A percentile compares a stretch with the other conserved stretches of the same genome.
Conservation (phyloP, 2,113 vertebrate genomes). For the Heteronetta atricapilla region DNA sequence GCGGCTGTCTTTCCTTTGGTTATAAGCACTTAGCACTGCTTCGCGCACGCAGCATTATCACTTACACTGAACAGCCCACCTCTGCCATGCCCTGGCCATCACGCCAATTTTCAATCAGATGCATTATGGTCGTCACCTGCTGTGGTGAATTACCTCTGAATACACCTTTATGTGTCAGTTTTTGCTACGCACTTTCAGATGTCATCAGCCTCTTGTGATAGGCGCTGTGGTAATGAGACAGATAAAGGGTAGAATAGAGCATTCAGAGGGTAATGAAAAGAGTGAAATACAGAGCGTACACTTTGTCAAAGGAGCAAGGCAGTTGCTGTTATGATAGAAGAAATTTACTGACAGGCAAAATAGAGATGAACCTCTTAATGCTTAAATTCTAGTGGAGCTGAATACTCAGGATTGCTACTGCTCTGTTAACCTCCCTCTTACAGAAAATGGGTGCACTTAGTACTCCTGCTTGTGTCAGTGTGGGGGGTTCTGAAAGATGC, state of each 20-base stretch:
- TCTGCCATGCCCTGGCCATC: not conserved
- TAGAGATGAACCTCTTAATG: not conserved
- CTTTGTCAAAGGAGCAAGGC: not conserved
- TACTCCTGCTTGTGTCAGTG: not conserved
- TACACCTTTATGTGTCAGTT: not conserved
- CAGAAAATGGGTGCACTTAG: not conserved
- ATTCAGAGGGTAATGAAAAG: not conserved
- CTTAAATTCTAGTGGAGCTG: not conserved
- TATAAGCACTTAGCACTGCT: not conserved
- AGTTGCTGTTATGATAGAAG: not conserved
- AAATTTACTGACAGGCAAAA: not conserved
- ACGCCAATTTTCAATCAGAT: not conserved
- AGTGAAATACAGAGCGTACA: not conserved
- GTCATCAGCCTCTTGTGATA: not conserved
- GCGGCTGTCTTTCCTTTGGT: not conserved
- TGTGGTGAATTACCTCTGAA: not conserved
- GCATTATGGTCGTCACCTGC: not conserved
- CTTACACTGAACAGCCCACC: not conserved
- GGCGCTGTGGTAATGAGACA: not conserved
- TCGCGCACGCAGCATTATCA: fast-evolving
- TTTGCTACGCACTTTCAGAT: not conserved
- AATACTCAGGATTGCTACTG: not conserved
- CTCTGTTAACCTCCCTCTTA: not conserved
- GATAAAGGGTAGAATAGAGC: not conserved
- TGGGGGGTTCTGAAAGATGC: not conserved